phyloP scores from a whole-genome alignment of 2,888 invertebrate genomes.

The Blastobasis adustella region DNA sequence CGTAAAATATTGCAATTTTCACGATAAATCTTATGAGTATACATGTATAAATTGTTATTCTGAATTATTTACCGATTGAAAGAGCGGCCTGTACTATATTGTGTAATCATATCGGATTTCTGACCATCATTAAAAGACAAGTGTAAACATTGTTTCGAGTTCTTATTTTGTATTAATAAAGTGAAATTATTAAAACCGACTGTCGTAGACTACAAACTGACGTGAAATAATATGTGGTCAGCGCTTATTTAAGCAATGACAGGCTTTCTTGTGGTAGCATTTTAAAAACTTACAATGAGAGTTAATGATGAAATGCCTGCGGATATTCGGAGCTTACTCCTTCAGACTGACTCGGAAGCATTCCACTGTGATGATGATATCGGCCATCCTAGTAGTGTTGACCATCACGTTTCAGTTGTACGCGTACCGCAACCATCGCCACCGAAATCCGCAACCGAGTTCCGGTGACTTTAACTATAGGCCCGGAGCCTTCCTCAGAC shows the following conservation, averaged over 20 bases:
- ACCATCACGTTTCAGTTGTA: constrained; percentile 55
- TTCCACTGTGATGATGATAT: constrained; percentile 50
- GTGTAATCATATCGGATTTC: too few species aligned
- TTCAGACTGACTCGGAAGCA: constrained; percentile 53
- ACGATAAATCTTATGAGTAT: neutral
- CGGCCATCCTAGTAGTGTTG: constrained; percentile 41
- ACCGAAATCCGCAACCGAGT: constrained; percentile 22
- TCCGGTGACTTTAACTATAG: constrained; percentile 60
- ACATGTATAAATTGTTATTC: neutral
- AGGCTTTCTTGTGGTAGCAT: too few species aligned
- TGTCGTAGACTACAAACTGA: too few species aligned
- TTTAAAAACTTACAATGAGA: constrained; percentile 36
- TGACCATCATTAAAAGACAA: too few species aligned
- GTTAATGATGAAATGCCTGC: constrained; percentile 58
- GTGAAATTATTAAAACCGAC: too few species aligned
- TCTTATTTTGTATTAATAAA: too few species aligned
- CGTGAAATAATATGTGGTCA: too few species aligned
- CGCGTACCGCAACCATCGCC: constrained; percentile 40
- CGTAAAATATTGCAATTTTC: constrained; percentile 4
- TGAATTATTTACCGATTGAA: neutral
- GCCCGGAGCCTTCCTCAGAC: constrained; percentile 59
- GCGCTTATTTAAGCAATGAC: too few species aligned
- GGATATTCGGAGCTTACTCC: constrained; percentile 59
- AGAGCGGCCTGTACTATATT: too few species aligned
- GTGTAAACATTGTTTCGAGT: too few species aligned